Base-by-base conservation (phyloP, 2,888 invertebrate genomes). In the Leucoma salicis region DNA sequence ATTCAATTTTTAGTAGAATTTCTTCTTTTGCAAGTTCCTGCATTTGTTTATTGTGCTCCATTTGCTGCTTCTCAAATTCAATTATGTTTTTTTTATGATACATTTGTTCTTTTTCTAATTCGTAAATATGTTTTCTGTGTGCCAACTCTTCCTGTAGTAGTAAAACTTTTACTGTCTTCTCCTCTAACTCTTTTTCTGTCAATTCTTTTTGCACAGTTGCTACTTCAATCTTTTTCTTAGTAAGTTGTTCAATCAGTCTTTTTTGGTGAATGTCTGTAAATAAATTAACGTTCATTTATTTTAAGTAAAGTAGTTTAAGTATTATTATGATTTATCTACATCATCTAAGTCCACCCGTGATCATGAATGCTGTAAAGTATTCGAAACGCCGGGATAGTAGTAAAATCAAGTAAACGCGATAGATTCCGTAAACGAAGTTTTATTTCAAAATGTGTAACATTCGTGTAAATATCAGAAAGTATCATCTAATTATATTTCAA, bases 1-100 rank as follows among this genome's bases (percentile, higher is more conserved):
- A 15, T 32, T 39, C 39, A 24, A 39, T 35, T 35, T 33, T 33
- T n/a, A 39, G 35, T 11, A 33, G 2, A 10, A 39, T 21, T 12
- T 35, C 35, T 28, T 39, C 27, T 14, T 38, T 31, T 12, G 32
- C 32, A 25, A 42, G 18, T 3, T 37, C 24, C 13, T 24, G 33
- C 14, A 42, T 8, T 14, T 37, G 10, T 8, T 18, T 31, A 10
- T 31, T 43, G 8, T 13, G 29, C 1, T 29, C 29, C 11, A 29
- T 29, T 12, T 29, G 13, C 13, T 29, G 13, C 11, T 29, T 29
- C n/a, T n/a, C n/a, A n/a, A n/a, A n/a, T n/a, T n/a, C n/a, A n/a
- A n/a, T n/a, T n/a, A n/a, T n/a, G n/a, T n/a, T n/a, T 15, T 27
- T 28, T 29, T 36, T 18, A 2, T 29, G 29, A 18, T 29, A 29